Percentiles rank a stretch among this genome's conserved stretches.
These are phyloP conservation scores for Holacanthus passer DNA, from an alignment of 2,113 vertebrate genomes.

Conservation along the genomic window DNA sequence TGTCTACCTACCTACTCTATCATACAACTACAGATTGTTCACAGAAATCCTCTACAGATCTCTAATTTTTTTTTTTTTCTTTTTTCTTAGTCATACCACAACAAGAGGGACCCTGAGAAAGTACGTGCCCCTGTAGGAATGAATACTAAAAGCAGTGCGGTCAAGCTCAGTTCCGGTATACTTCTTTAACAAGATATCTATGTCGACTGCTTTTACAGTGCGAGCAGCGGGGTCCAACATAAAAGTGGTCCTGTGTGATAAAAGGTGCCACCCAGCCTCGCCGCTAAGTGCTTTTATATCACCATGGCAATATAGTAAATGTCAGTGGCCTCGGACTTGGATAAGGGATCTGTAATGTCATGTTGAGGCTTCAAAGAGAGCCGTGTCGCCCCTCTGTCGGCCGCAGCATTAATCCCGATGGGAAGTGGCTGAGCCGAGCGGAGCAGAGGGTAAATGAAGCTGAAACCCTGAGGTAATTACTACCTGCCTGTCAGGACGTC, in stretches of 20 bases:
- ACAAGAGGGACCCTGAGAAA: slow-evolving; percentile 66
- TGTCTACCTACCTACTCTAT: slow-evolving; percentile 13
- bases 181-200: slow-evolving; percentile 25
- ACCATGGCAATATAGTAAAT: slow-evolving; percentile 66
- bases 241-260: slow-evolving; percentile 39
- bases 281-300: slow-evolving; percentile 69
- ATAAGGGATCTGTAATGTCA: slow-evolving; percentile 57
- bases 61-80: background rate
- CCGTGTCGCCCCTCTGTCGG: slow-evolving; percentile 5
- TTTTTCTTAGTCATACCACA: slow-evolving; percentile 7
- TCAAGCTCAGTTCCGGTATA: slow-evolving; percentile 35
- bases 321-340: slow-evolving; percentile 54
- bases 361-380: slow-evolving; percentile 40
- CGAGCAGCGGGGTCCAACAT: slow-evolving; percentile 29
- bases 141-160: slow-evolving; percentile 47
- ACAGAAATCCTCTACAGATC: slow-evolving; percentile 16
- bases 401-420: slow-evolving; percentile 54
- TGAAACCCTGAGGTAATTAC: slow-evolving; percentile 76
- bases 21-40: slow-evolving; percentile 12
- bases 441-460: slow-evolving; percentile 64
- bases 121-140: slow-evolving; percentile 37
- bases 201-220: slow-evolving; percentile 35
- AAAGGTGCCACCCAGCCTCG: slow-evolving; percentile 53
- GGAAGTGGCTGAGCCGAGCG: slow-evolving; percentile 26
- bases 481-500: slow-evolving; percentile 73